Evolutionary conservation across 2,888 invertebrate species (phyloP), one percentile per base, ranked within the genome.

Genomic region (Anagyrus pseudococci): DNA sequence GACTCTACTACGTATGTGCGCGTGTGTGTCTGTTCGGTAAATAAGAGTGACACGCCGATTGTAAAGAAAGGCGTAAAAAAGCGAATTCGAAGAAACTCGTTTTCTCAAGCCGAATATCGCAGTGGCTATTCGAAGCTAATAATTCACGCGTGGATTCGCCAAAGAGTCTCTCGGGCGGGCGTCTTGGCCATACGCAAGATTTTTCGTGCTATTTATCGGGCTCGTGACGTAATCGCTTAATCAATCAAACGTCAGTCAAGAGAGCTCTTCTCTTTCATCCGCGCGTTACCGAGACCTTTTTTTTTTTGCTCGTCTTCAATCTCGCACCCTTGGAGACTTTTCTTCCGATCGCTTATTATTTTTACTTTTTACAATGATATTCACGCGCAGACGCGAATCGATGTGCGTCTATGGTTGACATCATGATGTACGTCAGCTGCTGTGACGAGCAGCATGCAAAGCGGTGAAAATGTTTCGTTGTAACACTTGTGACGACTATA

Each of bases 201-300:
- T 43, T 41, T 49, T 49, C 49, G 33, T 50, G 20, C 15, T 22
- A 44, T 50, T 29, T 50, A 58, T 58, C 48, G 37, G 0, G 10
- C 7, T 13, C 4, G 43, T 50, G 49, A 43, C 50, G 58, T 17
- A 49, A 49, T 22, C 49, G 22, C 1, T 3, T n/a, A 20, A 40
- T 57, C 40, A 20, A 50, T 50, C 43, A 50, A 43, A 49, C 49
- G 43, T 20, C 43, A 29, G n/a, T n/a, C 17, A 1, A 13, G 25
- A 8, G 15, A n/a, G 23, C 25, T 25, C 25, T 47, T 47, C 25
- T 23, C 10, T 29, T 10, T 10, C 29, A 4, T 7, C 29, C 29
- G 29, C 29, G 10, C 29, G 29, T 4, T 29, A 29, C n/a, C n/a
- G n/a, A n/a, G n/a, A n/a, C n/a, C n/a, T n/a, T n/a, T n/a, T n/a